Base-by-base conservation (phyloP, 1,140 invertebrate species). In the Arctopsyche grandis region DNA sequence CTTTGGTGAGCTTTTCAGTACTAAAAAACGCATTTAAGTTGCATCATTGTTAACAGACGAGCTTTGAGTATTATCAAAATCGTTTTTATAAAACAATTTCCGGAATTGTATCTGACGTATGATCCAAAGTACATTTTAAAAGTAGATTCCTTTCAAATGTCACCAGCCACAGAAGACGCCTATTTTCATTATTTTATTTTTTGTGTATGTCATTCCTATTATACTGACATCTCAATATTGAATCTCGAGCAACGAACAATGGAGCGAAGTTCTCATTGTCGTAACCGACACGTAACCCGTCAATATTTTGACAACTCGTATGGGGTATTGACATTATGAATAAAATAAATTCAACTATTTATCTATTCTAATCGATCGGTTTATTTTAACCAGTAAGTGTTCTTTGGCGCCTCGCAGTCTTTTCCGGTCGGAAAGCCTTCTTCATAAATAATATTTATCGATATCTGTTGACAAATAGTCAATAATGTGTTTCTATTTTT, bases 151-250 rank as follows among this genome's bases (percentile, higher is more conserved):
- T 52, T 52, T 52, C 48, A 52, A 52, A 52, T 52, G 48, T 52
- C 48, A 52, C 48, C 48, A 16, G 48, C 1, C 48, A 52, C 29
- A 7, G 29, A 38, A 38, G 29, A 38, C 29, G 29, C 29, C 29
- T 38, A 38, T 52, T 52, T n/a, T n/a, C n/a, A n/a, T n/a, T 16
- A 52, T 14, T 52, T 52, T 52, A 9, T 66, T 12, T 29, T 24
- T 66, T 66, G 21, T 29, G 5, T 10, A 66, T 66, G 63, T 66
- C 63, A 22, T 14, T 66, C 9, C 48, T 52, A 52, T 52, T 52
- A 52, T 52, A 52, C 48, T 66, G 63, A 66, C 63, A 66, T 66
- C 63, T 66, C 63, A 26, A 66, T 66, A 66, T 66, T 66, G 24
- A 26, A 66, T 66, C 63, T 66, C 63, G 63, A 26, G 24, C 24